These are phyloP conservation scores for Amphiprion percula DNA, from an alignment of 2,113 vertebrate species.

Conservation along the genomic window DNA sequence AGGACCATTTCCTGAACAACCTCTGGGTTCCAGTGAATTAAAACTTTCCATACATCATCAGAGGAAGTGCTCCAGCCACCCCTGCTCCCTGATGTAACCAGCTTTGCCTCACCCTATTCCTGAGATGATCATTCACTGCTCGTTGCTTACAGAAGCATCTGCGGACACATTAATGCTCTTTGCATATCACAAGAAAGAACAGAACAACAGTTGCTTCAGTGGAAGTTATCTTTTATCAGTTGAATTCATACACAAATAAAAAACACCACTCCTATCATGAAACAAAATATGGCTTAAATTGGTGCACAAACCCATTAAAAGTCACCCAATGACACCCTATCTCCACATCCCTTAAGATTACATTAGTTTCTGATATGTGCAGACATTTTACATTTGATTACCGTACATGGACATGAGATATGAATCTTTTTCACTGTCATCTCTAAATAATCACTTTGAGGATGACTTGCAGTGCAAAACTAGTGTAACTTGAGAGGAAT, in stretches of 20 bases:
- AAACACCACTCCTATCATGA: not conserved
- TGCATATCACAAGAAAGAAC: conserved; percentile 24
- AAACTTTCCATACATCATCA: conserved; percentile 60
- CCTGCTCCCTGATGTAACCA: conserved; percentile 44
- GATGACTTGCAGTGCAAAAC: conserved; percentile 22
- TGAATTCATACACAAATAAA: not conserved
- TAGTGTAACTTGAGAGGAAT: conserved; percentile 61
- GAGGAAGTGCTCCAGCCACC: conserved; percentile 31
- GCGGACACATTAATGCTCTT: conserved; percentile 3
- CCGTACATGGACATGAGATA: conserved; percentile 53
- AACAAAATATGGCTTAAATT: conserved; percentile 38
- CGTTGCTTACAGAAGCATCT: conserved; percentile 5
- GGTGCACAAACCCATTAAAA: conserved; percentile 48
- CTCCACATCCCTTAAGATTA: conserved; percentile 19
- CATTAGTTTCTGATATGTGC: conserved; percentile 36
- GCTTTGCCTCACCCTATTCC: conserved; percentile 40
- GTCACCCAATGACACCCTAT: conserved; percentile 31
- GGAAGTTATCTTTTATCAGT: not conserved
- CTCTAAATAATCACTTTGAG: conserved; percentile 36
- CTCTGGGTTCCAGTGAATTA: conserved; percentile 47
- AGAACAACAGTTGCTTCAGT: not conserved
- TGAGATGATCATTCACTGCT: conserved; percentile 31
- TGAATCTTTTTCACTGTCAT: conserved; percentile 43
- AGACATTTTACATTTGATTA: conserved; percentile 58
- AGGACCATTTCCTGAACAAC: conserved; percentile 46